A percentile compares a stretch with the other conserved stretches of the same genome.
Evolutionary conservation across 30 jellyfish, hydroid and myxozoan species (phyloP).

Genomic region (Hydra vulgaris): DNA sequence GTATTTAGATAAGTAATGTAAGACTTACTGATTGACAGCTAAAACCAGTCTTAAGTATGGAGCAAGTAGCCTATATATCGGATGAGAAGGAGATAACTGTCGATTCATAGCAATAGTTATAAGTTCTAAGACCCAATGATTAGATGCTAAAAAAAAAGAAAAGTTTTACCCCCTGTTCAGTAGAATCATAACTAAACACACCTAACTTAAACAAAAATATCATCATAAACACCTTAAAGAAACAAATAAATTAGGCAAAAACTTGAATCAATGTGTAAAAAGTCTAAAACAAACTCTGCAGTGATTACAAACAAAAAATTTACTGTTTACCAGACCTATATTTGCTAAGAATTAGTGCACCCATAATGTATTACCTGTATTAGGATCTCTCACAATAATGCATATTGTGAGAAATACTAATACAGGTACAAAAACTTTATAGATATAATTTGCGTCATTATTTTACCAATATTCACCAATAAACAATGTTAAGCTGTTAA

Average conservation of each 20-base stretch:
- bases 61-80: conserved; percentile 80
- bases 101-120: conserved; percentile 78
- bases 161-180: too few species aligned
- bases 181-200: not conserved
- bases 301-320: too few species aligned
- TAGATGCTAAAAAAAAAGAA: conserved; percentile 30
- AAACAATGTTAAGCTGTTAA: too few species aligned
- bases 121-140: conserved; percentile 74
- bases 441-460: too few species aligned
- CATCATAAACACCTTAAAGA: not conserved
- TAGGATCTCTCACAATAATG: too few species aligned
- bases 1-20: not conserved
- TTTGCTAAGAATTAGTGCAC: too few species aligned
- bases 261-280: not conserved
- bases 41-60: conserved; percentile 68
- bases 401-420: too few species aligned
- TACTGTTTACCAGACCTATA: too few species aligned
- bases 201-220: not conserved
- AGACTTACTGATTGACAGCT: conserved; percentile 71
- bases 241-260: not conserved
- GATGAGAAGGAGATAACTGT: conserved; percentile 96
- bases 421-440: too few species aligned
- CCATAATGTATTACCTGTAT: too few species aligned
- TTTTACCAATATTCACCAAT: too few species aligned
- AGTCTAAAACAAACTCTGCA: too few species aligned